Conservation (phyloP, 1,140 invertebrate genomes). For the Aethina tumida region DNA sequence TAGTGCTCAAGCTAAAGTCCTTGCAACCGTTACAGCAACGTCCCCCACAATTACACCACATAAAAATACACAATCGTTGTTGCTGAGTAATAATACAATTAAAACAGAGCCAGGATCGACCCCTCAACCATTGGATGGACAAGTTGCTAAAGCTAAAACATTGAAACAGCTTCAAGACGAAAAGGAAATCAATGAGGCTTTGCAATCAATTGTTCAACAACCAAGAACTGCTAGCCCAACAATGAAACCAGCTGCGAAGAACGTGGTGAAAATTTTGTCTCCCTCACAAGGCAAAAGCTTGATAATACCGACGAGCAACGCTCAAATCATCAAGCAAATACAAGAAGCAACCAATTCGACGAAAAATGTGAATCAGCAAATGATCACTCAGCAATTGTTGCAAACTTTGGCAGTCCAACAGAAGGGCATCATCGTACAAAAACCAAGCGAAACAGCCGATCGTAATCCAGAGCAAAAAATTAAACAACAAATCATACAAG, state of each 20-base stretch:
- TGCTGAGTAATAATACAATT: conserved; percentile 19
- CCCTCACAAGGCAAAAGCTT: conserved; percentile 31
- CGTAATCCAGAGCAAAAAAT: conserved; percentile 18
- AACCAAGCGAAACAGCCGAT: conserved; percentile 8
- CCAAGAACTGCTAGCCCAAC: conserved; percentile 14
- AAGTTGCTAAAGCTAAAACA: not conserved
- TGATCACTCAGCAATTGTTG: conserved; percentile 25
- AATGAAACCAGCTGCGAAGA: conserved; percentile 19
- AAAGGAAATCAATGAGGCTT: conserved; percentile 27
- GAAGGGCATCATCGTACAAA: conserved; percentile 15
- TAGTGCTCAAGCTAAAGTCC: too few relatives aligned
- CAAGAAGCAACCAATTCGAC: conserved; percentile 19
- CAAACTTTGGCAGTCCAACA: conserved; percentile 25
- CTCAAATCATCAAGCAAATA: conserved; percentile 26
- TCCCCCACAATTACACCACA: conserved; percentile 2
- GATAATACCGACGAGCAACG: conserved; percentile 27
- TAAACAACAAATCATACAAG: conserved; percentile 30
- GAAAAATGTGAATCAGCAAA: conserved; percentile 19
- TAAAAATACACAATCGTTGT: conserved; percentile 12
- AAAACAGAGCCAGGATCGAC: conserved; percentile 7
- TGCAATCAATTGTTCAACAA: conserved; percentile 24
- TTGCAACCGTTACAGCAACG: conserved; percentile 6
- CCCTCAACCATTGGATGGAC: not conserved
- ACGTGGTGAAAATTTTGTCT: conserved; percentile 33
- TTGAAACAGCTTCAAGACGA: conserved; percentile 16